These are phyloP conservation scores for Anoplius nigerrimus DNA, from an alignment of 2,888 invertebrate genomes.

Conservation along the genomic window DNA sequence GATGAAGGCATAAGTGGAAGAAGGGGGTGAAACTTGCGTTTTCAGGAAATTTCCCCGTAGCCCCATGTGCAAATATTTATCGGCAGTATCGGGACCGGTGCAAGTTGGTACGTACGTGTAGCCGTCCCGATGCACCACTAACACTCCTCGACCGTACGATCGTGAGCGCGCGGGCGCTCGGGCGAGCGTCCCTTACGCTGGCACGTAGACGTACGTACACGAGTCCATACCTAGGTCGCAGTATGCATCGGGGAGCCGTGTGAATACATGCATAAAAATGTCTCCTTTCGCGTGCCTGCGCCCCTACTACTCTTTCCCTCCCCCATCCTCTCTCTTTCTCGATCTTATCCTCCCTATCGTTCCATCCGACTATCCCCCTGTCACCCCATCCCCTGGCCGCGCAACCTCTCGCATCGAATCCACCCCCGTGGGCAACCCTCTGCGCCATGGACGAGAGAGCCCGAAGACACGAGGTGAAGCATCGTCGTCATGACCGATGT, in stretches of 20 bases:
- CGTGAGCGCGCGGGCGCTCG: constrained; percentile 4
- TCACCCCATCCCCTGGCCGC: constrained; percentile 20
- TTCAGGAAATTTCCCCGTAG: constrained; percentile 63
- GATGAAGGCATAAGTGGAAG: constrained; percentile 11
- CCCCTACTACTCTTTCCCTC: constrained; percentile 12
- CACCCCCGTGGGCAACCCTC: constrained; percentile 7
- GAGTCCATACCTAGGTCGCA: constrained; percentile 26
- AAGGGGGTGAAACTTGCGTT: constrained; percentile 42
- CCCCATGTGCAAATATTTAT: constrained; percentile 66
- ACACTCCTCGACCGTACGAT: constrained; percentile 16
- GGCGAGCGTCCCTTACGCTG: no score
- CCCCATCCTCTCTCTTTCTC: neutral
- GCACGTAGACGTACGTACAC: constrained; percentile 6
- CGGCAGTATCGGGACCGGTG: constrained; percentile 56
- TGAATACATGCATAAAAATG: constrained; percentile 67
- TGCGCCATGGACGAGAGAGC: neutral
- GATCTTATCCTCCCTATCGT: neutral
- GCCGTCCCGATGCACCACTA: constrained; percentile 39
- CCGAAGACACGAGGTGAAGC: no score
- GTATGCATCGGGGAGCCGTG: constrained; percentile 60
- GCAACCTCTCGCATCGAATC: constrained; percentile 2
- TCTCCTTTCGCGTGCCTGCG: constrained; percentile 52
- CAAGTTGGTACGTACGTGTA: constrained; percentile 53
- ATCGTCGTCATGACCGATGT: neutral
- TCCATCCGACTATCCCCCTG: neutral